A percentile compares a stretch with the other conserved stretches of the same genome.
phyloP scores from a whole-genome alignment of 2,797 vertebrate genomes.

The Paedocypris micromegethes region DNA sequence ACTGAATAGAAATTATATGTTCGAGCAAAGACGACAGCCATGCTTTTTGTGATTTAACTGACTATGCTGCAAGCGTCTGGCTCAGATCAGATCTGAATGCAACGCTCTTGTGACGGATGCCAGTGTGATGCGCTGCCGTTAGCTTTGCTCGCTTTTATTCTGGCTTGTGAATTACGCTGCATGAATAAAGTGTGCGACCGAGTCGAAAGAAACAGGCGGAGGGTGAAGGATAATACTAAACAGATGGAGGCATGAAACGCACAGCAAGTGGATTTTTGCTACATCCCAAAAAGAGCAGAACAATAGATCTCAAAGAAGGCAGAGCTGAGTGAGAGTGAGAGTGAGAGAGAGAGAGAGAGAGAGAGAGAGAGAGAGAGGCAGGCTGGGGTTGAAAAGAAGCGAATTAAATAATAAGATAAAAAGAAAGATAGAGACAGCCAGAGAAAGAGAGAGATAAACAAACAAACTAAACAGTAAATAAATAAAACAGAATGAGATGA shows the following conservation, averaged over 20 bases:
- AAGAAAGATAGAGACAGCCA: no score
- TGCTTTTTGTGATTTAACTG: no score
- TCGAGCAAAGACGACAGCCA: no score
- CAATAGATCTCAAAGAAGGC: conserved; percentile 17
- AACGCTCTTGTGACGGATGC: conserved; percentile 28
- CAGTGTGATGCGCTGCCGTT: conserved; percentile 53
- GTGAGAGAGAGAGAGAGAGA: conserved; percentile 2
- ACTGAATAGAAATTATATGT: no score
- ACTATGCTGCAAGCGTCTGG: no score
- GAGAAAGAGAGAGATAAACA: no score
- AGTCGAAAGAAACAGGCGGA: conserved; percentile 54
- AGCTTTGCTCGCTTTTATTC: conserved; percentile 33
- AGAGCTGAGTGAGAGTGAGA: conserved; percentile 7
- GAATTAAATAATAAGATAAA: no score
- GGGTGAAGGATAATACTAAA: conserved; percentile 29
- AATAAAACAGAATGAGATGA: no score
- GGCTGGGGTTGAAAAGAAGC: no score
- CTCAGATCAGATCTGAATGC: conserved; percentile 23
- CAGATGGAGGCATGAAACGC: conserved; percentile 11
- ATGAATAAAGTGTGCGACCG: conserved; percentile 49
- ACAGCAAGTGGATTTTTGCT: conserved; percentile 23
- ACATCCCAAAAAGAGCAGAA: conserved; percentile 24
- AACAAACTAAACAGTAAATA: no score
- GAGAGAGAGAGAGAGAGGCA: conserved; percentile 3
- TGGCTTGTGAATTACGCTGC: conserved; percentile 35